These are phyloP conservation scores for Sylvietta virens DNA, from an alignment of 2,113 vertebrate species.

Conservation along the genomic window DNA sequence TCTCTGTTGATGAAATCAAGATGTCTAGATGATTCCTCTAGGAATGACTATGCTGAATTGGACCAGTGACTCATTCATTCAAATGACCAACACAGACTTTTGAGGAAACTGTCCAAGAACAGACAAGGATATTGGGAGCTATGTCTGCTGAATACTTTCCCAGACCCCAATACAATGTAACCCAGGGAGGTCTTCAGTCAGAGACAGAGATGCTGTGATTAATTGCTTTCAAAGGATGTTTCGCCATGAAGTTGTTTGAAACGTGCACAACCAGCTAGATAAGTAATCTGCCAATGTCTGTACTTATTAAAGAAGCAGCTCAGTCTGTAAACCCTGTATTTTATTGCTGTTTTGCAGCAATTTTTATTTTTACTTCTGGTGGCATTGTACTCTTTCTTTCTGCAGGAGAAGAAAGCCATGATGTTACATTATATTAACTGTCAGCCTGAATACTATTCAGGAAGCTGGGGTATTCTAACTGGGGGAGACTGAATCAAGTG, in stretches of 20 bases:
- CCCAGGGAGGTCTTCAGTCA: neutral
- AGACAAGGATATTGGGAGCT: neutral
- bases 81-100: neutral
- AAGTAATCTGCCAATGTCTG: neutral
- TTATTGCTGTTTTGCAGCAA: neutral
- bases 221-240: neutral
- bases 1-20: neutral
- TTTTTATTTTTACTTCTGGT: neutral
- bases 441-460: neutral
- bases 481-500: neutral
- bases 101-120: neutral
- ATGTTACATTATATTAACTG: neutral
- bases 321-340: neutral
- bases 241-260: neutral
- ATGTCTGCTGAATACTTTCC: neutral
- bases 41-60: neutral
- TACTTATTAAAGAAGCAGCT: neutral
- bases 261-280: neutral
- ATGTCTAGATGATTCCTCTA: neutral
- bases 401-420: neutral
- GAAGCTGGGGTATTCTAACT: neutral
- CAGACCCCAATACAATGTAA: neutral
- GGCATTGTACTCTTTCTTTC: neutral
- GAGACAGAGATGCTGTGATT: neutral
- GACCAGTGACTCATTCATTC: neutral